Evolutionary conservation across 1,140 invertebrate species (phyloP).

Genomic region (Amyelois transitella): DNA sequence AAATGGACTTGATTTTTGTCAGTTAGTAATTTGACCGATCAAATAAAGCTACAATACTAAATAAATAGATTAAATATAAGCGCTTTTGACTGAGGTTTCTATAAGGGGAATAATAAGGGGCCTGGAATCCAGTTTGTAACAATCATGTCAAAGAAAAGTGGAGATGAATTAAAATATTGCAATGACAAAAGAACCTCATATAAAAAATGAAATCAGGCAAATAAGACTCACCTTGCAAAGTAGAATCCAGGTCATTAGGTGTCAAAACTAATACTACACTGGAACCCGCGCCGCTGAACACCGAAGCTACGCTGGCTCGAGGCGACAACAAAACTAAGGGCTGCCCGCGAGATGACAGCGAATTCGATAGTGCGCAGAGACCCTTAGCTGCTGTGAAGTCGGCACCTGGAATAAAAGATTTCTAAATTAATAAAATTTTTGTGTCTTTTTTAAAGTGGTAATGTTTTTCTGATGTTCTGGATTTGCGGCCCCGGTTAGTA

Average conservation of each 20-base stretch:
- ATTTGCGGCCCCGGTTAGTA: too few species aligned
- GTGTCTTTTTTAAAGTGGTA: too few species aligned
- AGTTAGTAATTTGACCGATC: neutral
- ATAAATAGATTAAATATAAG: neutral
- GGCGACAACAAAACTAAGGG: constrained; percentile 74
- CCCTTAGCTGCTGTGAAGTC: constrained; percentile 92
- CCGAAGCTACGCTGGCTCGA: constrained; percentile 51
- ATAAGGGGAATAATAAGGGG: too few species aligned
- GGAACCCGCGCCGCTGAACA: constrained; percentile 59
- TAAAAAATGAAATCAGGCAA: too few species aligned
- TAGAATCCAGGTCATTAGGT: constrained; percentile 46
- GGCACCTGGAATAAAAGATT: constrained; percentile 72
- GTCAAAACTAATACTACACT: constrained; percentile 53
- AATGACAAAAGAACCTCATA: too few species aligned
- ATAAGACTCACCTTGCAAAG: constrained; percentile 46
- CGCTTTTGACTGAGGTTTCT: neutral
- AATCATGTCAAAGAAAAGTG: too few species aligned
- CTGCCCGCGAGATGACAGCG: constrained; percentile 82
- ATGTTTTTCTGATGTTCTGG: too few species aligned
- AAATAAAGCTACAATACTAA: neutral
- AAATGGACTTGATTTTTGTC: neutral
- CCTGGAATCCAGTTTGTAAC: too few species aligned
- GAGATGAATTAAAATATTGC: too few species aligned
- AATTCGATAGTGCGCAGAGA: constrained; percentile 82
- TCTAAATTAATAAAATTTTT: too few species aligned